Percentiles rank a stretch among this genome's conserved stretches.
Conservation (phyloP, 2,797 vertebrate species). For the Carcharodon carcharias region DNA sequence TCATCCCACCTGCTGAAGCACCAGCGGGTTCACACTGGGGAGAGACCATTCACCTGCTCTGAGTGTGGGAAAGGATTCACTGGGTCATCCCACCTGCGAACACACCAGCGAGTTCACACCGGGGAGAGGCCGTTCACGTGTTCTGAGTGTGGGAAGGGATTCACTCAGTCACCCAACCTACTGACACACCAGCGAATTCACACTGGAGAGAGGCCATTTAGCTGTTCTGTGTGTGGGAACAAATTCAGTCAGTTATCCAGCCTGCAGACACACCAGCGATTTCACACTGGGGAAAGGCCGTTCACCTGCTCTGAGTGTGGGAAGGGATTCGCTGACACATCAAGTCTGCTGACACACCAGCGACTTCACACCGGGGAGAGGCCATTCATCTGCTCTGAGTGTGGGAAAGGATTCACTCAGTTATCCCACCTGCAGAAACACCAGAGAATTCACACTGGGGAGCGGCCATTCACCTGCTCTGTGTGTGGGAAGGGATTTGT, state of each 20-base stretch:
- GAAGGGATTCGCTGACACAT: background rate
- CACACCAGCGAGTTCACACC: slow-evolving; percentile 86
- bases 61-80: background rate
- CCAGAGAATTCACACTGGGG: background rate
- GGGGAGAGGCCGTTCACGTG: slow-evolving; percentile 1
- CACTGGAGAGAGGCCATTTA: no score
- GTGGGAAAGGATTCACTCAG: no score
- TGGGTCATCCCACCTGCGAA: slow-evolving; percentile 48
- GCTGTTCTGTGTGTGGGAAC: no score
- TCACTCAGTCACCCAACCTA: background rate
- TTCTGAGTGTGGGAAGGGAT: background rate
- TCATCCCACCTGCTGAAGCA: no score
- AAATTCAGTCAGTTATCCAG: no score
- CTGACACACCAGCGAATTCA: no score
- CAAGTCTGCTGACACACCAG: no score
- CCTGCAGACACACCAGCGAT: slow-evolving; percentile 49
- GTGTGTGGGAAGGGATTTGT: background rate
- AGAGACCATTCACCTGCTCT: background rate
- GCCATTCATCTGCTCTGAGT: no score
- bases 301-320: background rate
- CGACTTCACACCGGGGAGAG: no score
- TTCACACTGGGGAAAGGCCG: background rate
- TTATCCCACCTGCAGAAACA: background rate
- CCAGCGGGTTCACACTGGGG: background rate
- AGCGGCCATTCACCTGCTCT: background rate